Evolutionary conservation across 2,113 vertebrate genomes (phyloP).

Genomic region (Rhynchopsitta pachyrhyncha): DNA sequence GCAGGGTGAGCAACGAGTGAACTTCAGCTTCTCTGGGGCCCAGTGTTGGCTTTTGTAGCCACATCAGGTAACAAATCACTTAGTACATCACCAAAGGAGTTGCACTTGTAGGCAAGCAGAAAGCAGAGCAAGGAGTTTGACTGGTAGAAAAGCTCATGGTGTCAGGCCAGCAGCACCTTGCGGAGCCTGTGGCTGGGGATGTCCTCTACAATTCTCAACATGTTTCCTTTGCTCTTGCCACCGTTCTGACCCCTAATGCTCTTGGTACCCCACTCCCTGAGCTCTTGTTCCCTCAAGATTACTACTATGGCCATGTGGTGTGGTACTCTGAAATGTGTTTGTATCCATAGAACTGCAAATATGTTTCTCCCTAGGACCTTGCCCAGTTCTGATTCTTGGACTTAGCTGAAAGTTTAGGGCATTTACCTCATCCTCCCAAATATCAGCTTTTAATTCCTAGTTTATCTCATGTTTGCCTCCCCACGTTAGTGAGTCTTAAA

Average conservation of each 20-base stretch:
- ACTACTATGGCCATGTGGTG: fast-evolving
- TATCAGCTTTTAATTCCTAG: neutral
- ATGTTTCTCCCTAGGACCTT: neutral
- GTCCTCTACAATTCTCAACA: neutral
- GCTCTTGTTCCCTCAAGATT: neutral
- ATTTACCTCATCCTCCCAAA: neutral
- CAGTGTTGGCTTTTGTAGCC: neutral
- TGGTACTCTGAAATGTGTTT: neutral
- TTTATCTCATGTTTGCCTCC: neutral
- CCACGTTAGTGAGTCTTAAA: neutral
- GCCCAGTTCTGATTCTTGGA: neutral
- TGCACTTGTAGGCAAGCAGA: neutral
- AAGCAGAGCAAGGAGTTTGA: neutral
- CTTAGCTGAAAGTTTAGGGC: neutral
- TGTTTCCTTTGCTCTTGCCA: neutral
- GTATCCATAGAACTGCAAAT: neutral
- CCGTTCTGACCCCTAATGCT: neutral
- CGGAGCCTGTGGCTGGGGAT: neutral
- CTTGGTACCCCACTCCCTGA: neutral
- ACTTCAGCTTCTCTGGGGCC: neutral
- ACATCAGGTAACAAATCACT: neutral
- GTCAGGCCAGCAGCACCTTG: neutral
- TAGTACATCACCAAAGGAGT: no score
- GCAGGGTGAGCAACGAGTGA: neutral
- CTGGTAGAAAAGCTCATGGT: fast-evolving